phyloP scores from a whole-genome alignment of 2,113 vertebrate species.

The Pipa parva region DNA sequence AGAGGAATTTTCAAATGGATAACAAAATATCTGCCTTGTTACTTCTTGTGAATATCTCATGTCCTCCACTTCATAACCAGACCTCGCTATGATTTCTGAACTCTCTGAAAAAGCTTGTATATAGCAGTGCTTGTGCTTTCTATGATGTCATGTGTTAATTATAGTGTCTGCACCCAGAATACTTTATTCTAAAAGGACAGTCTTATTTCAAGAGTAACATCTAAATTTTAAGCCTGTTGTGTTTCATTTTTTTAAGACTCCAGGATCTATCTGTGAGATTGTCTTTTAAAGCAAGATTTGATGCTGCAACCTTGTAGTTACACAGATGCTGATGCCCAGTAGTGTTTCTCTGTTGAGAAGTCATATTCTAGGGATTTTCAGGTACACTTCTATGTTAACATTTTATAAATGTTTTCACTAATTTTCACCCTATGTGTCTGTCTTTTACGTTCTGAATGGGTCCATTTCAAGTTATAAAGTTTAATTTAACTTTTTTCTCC shows the following conservation, averaged over 20 bases:
- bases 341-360: not conserved
- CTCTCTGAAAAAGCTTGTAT: slow-evolving; percentile 34
- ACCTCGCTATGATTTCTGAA: slow-evolving; percentile 12
- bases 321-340: not conserved
- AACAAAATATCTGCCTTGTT: not conserved
- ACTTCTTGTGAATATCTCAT: slow-evolving; percentile 8
- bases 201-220: slow-evolving; percentile 5
- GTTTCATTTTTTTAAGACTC: slow-evolving; percentile 3
- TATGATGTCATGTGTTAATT: slow-evolving; percentile 33
- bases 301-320: not conserved
- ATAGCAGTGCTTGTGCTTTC: slow-evolving; percentile 36
- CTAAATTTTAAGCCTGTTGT: slow-evolving; percentile 6
- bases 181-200: slow-evolving; percentile 15
- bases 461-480: no score
- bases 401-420: no score
- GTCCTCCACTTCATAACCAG: slow-evolving; percentile 15
- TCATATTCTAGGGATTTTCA: not conserved
- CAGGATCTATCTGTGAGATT: slow-evolving; percentile 17
- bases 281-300: not conserved
- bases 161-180: slow-evolving; percentile 13
- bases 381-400: not conserved
- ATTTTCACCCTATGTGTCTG: not conserved
- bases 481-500: no score
- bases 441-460: not conserved
- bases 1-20: not conserved